Conservation (phyloP, 2,113 vertebrate species). For the Benitochromis conjunctus region DNA sequence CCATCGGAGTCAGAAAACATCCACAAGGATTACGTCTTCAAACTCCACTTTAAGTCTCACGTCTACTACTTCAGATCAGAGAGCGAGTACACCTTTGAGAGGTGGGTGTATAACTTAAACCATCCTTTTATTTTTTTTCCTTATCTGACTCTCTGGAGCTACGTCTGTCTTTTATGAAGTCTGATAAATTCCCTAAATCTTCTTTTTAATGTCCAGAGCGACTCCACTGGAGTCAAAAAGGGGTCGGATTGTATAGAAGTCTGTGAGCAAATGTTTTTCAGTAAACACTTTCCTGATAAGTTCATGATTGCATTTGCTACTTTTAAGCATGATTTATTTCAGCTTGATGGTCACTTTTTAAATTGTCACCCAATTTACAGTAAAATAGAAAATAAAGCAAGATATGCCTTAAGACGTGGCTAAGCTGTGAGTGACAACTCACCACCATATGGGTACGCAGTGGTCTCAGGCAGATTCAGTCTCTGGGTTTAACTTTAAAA, state of each 20-base stretch:
- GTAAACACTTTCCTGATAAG: no score
- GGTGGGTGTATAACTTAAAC: slow-evolving; percentile 67
- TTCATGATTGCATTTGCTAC: no score
- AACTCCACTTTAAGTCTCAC: slow-evolving; percentile 97
- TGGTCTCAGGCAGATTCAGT: background rate
- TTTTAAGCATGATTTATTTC: no score
- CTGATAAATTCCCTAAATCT: background rate
- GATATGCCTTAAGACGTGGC: background rate
- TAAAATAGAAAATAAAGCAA: background rate
- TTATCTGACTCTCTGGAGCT: background rate
- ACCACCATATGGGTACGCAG: background rate
- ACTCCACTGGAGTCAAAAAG: background rate
- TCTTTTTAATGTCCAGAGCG: background rate
- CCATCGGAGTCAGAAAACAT: slow-evolving; percentile 92
- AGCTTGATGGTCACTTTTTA: background rate
- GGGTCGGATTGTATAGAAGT: background rate
- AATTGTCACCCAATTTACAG: background rate
- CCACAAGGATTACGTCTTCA: slow-evolving; percentile 97
- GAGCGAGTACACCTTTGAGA: slow-evolving; percentile 94
- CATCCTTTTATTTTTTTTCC: background rate
- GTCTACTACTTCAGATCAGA: slow-evolving; percentile 99
- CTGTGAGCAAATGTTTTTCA: background rate
- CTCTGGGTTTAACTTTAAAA: no score
- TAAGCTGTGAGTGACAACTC: background rate
- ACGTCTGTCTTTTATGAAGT: background rate